Conservation (phyloP, 2,113 vertebrate species). For the Pollachius pollachius region DNA sequence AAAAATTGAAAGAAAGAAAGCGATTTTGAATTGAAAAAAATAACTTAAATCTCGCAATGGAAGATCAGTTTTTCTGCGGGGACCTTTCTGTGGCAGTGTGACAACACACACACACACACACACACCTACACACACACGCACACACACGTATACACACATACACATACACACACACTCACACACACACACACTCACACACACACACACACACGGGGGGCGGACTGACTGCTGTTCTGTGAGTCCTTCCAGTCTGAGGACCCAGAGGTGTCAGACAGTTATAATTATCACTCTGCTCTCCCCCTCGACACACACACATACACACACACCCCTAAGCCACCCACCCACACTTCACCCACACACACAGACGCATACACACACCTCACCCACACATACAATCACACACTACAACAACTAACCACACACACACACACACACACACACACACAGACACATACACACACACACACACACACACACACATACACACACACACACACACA, state of each 20-base stretch:
- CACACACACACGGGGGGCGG: slow-evolving; percentile 10
- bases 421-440: not conserved
- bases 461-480: too few relatives aligned
- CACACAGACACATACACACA: not conserved
- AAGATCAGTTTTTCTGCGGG: not conserved
- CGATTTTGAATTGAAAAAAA: slow-evolving; percentile 5
- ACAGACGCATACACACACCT: slow-evolving; percentile 3
- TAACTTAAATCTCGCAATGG: not conserved
- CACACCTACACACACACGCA: slow-evolving; percentile 11
- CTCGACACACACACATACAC: slow-evolving; percentile 1
- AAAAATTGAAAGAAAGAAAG: not conserved
- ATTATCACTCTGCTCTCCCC: slow-evolving; percentile 56
- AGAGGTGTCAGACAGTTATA: slow-evolving; percentile 67
- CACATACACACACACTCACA: slow-evolving; percentile 13
- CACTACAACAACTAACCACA: too few relatives aligned
- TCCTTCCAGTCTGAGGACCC: slow-evolving; percentile 59
- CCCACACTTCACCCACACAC: slow-evolving; percentile 2
- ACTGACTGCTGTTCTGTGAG: slow-evolving; percentile 52
- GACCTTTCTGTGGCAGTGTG: slow-evolving; percentile 37
- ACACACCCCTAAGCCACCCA: not conserved
- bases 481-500: not conserved
- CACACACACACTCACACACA: slow-evolving; percentile 14
- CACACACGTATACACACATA: slow-evolving; percentile 24
- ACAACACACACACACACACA: slow-evolving; percentile 42
- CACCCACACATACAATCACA: slow-evolving; percentile 8